Evolutionary conservation across 2,888 invertebrate genomes (phyloP), one percentile per base, ranked within the genome.

Genomic region (Acutogordius australiensis): DNA sequence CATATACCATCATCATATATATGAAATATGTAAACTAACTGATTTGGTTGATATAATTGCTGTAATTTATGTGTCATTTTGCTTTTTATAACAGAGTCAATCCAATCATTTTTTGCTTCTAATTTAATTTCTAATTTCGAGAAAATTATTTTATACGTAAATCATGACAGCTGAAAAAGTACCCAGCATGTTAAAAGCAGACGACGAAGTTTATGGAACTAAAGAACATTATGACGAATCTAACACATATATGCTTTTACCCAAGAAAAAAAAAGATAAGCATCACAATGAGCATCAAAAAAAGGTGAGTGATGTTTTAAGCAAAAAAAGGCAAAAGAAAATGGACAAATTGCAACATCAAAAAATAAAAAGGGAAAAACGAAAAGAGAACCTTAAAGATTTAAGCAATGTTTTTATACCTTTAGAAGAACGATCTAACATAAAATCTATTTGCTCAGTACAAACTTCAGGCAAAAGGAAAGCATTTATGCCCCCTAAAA

Each of bases 401-500:
- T 23, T 51, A 4, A 51, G 23, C 4, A 26, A 51, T n/a, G 8
- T 26, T 21, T n/a, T 23, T n/a, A 51, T 51, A 4, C 23, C 51
- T 4, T 4, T n/a, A 4, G 51, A 51, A 23, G 51, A 51, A 23
- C 8, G 51, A 51, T n/a, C 8, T n/a, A 13, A n/a, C 8, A 51
- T 51, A 4, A 8, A 51, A 23, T 51, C 51, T n/a, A 51, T 23
- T 23, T n/a, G 51, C 51, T 23, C 8, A n/a, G 13, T 51, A 4
- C 51, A 51, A 51, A 51, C 51, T n/a, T 51, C 13, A n/a, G 51
- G 51, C 4, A 51, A 51, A 51, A 8, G 26, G 51, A 51, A 51
- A 51, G 13, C 51, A 37, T 37, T 37, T 18, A n/a, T n/a, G n/a
- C n/a, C n/a, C n/a, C n/a, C n/a, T n/a, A n/a, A n/a, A n/a, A n/a